A percentile compares a stretch with the other conserved stretches of the same genome.
These are phyloP conservation scores for Apostichopus parvimensis DNA, from an alignment of 35 echinoderm and acorn worm species.

Conservation along the genomic window DNA sequence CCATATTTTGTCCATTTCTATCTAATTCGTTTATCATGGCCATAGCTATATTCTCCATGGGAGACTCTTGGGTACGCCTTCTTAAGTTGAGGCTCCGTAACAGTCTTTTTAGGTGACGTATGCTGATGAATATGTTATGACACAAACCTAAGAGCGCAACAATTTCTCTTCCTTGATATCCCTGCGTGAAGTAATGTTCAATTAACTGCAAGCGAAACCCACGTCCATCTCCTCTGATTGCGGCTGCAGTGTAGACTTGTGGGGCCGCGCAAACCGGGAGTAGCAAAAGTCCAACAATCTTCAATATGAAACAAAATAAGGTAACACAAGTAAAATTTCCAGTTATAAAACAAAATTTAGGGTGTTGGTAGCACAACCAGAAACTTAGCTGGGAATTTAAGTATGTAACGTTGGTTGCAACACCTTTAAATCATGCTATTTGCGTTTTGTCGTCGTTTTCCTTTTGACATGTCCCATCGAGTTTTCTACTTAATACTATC, in stretches of 20 bases:
- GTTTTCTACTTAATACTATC: too few relatives aligned
- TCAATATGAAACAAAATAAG: neutral
- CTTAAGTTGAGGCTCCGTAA: neutral
- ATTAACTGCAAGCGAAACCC: neutral
- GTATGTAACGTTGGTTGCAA: neutral
- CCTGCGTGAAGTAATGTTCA: neutral
- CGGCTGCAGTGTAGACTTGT: neutral
- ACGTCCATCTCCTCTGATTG: neutral
- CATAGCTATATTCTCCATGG: neutral
- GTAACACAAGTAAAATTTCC: neutral
- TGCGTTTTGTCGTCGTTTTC: neutral
- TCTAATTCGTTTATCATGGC: neutral
- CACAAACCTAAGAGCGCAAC: neutral
- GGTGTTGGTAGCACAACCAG: neutral
- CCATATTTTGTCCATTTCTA: neutral
- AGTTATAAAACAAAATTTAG: too few relatives aligned
- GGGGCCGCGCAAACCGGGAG: neutral
- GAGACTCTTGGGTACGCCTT: neutral
- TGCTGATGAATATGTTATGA: conserved; percentile 5
- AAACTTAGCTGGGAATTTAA: neutral
- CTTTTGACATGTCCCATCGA: neutral
- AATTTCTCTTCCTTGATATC: conserved; percentile 13
- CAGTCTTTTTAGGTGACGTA: neutral
- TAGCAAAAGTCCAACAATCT: neutral
- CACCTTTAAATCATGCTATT: neutral